These are phyloP conservation scores for Oopsacas minuta DNA, from an alignment of 37 sponge, comb jelly and placozoan species.

Conservation along the genomic window DNA sequence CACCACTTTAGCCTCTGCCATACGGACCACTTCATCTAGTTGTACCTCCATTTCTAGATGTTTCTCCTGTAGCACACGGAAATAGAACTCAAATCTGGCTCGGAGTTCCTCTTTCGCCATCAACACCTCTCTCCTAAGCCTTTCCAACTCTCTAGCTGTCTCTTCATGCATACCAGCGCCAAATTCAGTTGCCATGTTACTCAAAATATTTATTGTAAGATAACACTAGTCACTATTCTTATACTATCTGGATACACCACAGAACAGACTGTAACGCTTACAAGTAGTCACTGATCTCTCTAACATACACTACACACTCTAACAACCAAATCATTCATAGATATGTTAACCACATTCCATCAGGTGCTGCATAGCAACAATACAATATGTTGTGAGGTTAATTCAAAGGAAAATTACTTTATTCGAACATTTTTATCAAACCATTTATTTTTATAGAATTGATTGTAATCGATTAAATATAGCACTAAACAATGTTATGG, in stretches of 20 bases:
- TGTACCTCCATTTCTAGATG: not conserved
- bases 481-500: too few relatives aligned
- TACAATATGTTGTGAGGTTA: too few relatives aligned
- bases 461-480: too few relatives aligned
- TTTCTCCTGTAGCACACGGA: not conserved
- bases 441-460: too few relatives aligned
- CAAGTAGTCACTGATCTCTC: not conserved
- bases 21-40: not conserved
- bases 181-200: not conserved
- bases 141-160: not conserved
- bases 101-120: not conserved
- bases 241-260: not conserved
- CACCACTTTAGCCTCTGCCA: not conserved
- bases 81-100: not conserved
- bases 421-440: too few relatives aligned
- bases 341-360: not conserved
- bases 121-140: not conserved
- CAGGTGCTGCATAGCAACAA: not conserved
- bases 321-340: not conserved
- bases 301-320: not conserved
- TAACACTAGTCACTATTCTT: not conserved
- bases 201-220: not conserved
- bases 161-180: not conserved
- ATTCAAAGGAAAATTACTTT: too few relatives aligned
- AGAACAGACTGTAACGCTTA: not conserved